Conservation (phyloP, 2,888 invertebrate species). For the Tiliacea aurago region DNA sequence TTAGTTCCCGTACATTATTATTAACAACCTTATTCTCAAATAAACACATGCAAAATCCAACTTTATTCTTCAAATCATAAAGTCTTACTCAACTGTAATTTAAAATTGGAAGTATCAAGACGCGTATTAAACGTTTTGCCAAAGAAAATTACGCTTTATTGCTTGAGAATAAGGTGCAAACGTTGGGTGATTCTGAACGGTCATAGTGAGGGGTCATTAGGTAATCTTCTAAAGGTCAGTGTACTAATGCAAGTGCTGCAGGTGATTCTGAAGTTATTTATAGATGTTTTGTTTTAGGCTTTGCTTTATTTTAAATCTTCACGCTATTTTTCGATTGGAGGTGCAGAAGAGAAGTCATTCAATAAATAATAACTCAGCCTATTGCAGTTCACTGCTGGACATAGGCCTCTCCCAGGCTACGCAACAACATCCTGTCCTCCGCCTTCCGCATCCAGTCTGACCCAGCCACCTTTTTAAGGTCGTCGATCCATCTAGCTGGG, state of each 20-base stretch:
- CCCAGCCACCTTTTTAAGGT: too few relatives aligned
- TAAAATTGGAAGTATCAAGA: slow-evolving; percentile 21
- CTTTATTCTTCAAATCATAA: neutral
- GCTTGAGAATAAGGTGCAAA: neutral
- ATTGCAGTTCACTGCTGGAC: too few relatives aligned
- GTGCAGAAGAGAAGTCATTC: neutral
- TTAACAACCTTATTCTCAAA: slow-evolving; percentile 13
- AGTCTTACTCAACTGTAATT: slow-evolving; percentile 14
- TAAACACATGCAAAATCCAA: slow-evolving; percentile 11
- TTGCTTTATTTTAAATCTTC: slow-evolving; percentile 6
- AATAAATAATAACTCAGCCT: too few relatives aligned
- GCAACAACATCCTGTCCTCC: too few relatives aligned
- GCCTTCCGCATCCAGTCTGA: too few relatives aligned
- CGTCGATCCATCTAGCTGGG: too few relatives aligned
- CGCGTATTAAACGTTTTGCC: slow-evolving; percentile 5
- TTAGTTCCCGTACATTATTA: slow-evolving; percentile 62
- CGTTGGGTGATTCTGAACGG: slow-evolving; percentile 51
- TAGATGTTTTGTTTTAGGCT: slow-evolving; percentile 11
- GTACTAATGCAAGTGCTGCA: slow-evolving; percentile 59
- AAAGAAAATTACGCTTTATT: slow-evolving; percentile 25
- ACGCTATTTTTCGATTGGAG: neutral
- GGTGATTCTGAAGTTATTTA: slow-evolving; percentile 53
- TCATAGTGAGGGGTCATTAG: slow-evolving; percentile 78
- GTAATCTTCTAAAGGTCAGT: slow-evolving; percentile 79
- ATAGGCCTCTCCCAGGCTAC: too few relatives aligned